These are phyloP conservation scores for Amphipyra berbera DNA, from an alignment of 2,888 invertebrate species.

Conservation along the genomic window DNA sequence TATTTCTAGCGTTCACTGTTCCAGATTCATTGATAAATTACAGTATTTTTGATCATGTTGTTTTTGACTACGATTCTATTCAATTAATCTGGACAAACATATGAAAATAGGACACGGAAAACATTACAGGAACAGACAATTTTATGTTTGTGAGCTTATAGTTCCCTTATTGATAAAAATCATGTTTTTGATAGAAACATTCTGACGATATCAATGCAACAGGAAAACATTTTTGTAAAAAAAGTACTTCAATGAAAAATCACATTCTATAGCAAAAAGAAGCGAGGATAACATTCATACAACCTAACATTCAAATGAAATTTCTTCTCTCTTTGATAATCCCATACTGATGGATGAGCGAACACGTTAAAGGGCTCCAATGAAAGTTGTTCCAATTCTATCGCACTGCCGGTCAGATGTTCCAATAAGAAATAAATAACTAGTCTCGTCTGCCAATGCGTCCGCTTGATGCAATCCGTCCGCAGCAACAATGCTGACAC, in stretches of 20 bases:
- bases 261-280: not conserved
- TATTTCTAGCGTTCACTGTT: slow-evolving; percentile 32
- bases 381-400: slow-evolving; percentile 60
- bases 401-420: slow-evolving; percentile 50
- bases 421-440: slow-evolving; percentile 81
- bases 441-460: slow-evolving; percentile 76
- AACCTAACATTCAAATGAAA: not conserved
- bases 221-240: too few relatives aligned
- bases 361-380: slow-evolving; percentile 57
- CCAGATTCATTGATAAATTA: slow-evolving; percentile 28
- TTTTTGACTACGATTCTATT: slow-evolving; percentile 1
- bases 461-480: slow-evolving; percentile 67
- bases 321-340: not conserved
- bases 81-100: slow-evolving; percentile 1
- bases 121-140: too few relatives aligned
- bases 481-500: slow-evolving; percentile 41
- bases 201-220: not conserved
- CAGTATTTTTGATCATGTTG: slow-evolving; percentile 5
- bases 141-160: too few relatives aligned
- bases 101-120: too few relatives aligned
- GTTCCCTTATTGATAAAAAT: not conserved
- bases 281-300: not conserved
- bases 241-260: not conserved
- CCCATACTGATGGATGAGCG: slow-evolving; percentile 23
- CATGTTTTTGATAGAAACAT: not conserved